Percentiles rank a stretch among this genome's conserved stretches.
These are phyloP conservation scores for Isoperla grammatica DNA, from an alignment of 2,888 invertebrate species.

Conservation along the genomic window DNA sequence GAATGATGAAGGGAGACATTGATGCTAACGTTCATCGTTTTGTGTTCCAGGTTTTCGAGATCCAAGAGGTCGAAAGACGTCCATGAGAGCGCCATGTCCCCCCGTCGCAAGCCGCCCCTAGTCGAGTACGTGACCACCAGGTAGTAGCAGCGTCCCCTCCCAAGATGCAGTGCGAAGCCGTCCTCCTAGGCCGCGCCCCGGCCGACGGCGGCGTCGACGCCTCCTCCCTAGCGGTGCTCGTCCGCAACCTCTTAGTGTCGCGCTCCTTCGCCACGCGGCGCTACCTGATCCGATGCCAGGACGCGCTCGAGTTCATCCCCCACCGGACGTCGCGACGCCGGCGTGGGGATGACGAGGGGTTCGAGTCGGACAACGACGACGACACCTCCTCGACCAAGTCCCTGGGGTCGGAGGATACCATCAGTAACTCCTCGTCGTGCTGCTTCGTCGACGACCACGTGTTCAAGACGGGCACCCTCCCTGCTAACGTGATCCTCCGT, in stretches of 20 bases:
- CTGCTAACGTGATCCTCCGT: slow-evolving; percentile 17
- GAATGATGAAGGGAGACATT: too few relatives aligned
- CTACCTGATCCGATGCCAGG: slow-evolving; percentile 22
- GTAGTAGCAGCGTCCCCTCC: too few relatives aligned
- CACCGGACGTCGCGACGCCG: slow-evolving; percentile 11
- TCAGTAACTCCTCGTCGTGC: slow-evolving; percentile 30
- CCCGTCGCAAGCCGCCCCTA: too few relatives aligned
- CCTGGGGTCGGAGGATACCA: slow-evolving; percentile 30
- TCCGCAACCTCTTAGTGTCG: slow-evolving; percentile 27
- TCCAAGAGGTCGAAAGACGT: too few relatives aligned
- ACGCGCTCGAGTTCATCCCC: slow-evolving; percentile 21
- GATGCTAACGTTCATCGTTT: too few relatives aligned
- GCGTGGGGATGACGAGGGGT: slow-evolving; percentile 43
- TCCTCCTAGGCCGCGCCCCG: slow-evolving; percentile 33
- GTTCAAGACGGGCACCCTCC: slow-evolving; percentile 25
- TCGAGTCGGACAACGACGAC: slow-evolving; percentile 46
- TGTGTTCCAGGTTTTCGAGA: too few relatives aligned
- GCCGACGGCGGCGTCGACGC: slow-evolving; percentile 35
- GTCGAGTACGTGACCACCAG: too few relatives aligned
- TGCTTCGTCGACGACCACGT: slow-evolving; percentile 30
- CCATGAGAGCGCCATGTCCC: too few relatives aligned
- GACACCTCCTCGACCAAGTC: slow-evolving; percentile 37
- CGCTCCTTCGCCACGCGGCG: slow-evolving; percentile 11
- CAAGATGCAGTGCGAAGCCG: slow-evolving; percentile 32
- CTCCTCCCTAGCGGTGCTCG: slow-evolving; percentile 31